Percentiles rank a stretch among this genome's conserved stretches.
Evolutionary conservation across 64 coral and sea anemone genomes (phyloP).

Genomic region (Dendrophyllia cribrosa): DNA sequence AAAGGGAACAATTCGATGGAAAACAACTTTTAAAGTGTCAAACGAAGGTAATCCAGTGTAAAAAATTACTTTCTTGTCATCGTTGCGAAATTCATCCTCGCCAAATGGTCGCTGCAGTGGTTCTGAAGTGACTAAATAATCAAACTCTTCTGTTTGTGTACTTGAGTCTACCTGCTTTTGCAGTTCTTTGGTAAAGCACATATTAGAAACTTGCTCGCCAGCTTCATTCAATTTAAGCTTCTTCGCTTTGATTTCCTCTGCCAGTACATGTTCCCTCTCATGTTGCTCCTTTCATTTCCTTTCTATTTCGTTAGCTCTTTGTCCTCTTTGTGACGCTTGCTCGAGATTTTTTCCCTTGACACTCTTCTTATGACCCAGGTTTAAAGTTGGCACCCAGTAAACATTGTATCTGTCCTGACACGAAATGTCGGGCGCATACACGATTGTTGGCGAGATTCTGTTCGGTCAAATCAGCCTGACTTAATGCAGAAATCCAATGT

Average conservation of each 20-base stretch:
- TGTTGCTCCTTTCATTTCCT: not conserved
- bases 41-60: too few relatives aligned
- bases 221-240: conserved; percentile 13
- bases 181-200: not conserved
- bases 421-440: conserved; percentile 21
- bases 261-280: not conserved
- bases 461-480: conserved; percentile 9
- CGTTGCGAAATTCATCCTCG: conserved; percentile 32
- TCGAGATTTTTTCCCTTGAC: too few relatives aligned
- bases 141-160: conserved; percentile 65
- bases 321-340: too few relatives aligned
- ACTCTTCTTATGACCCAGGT: conserved; percentile 30
- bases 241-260: conserved; percentile 18
- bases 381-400: too few relatives aligned
- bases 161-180: not conserved
- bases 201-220: conserved; percentile 1
- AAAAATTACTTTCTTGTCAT: conserved; percentile 67
- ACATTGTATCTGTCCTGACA: too few relatives aligned
- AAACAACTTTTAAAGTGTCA: conserved; percentile 28
- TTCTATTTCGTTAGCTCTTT: conserved; percentile 22
- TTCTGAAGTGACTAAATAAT: not conserved
- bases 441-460: not conserved
- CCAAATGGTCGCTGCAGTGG: conserved; percentile 2
- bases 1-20: not conserved
- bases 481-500: conserved; percentile 50